These are phyloP conservation scores for Ramazzottius varieornatus DNA, from an alignment of 2,888 invertebrate species.

Conservation along the genomic window DNA sequence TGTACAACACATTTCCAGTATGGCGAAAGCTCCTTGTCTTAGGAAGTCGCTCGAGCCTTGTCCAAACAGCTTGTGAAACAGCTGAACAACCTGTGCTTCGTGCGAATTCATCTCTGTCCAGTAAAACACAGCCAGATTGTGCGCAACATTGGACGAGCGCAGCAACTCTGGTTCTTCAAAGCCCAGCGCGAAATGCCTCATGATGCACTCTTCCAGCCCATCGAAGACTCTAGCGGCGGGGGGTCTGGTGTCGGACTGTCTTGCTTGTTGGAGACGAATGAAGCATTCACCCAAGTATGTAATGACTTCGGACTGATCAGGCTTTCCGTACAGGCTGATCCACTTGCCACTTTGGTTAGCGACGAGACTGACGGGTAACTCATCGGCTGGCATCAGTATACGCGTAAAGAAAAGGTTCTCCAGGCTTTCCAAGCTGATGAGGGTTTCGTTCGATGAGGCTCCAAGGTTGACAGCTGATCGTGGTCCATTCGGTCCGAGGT, in stretches of 20 bases:
- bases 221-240: neutral
- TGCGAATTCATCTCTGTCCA: too few relatives aligned
- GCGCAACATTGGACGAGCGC: too few relatives aligned
- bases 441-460: neutral
- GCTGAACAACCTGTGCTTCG: too few relatives aligned
- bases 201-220: neutral
- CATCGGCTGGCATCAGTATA: neutral
- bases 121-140: too few relatives aligned
- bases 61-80: too few relatives aligned
- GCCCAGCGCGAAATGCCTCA: neutral
- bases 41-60: too few relatives aligned
- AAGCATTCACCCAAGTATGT: neutral
- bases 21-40: too few relatives aligned
- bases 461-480: neutral
- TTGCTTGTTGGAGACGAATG: neutral
- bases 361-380: neutral
- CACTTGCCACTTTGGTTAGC: neutral
- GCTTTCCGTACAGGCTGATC: neutral
- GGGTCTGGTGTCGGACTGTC: neutral
- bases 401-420: neutral
- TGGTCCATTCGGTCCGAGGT: neutral
- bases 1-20: too few relatives aligned
- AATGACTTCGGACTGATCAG: neutral
- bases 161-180: neutral
- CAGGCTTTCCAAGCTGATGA: neutral